These are phyloP conservation scores for Stenchaetothrips biformis DNA, from an alignment of 2,888 invertebrate genomes.

Conservation along the genomic window DNA sequence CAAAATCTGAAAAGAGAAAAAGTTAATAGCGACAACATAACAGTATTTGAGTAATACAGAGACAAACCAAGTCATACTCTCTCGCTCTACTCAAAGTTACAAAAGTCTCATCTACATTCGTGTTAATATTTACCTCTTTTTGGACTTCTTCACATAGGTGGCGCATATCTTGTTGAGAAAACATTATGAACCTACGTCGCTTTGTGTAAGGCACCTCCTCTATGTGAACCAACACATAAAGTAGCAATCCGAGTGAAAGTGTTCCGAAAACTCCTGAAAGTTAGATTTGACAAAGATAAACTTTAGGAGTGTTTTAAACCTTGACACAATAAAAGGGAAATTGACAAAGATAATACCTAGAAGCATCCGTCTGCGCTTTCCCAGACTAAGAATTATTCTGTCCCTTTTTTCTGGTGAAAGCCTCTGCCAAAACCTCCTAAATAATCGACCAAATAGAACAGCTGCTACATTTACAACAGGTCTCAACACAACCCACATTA, in stretches of 20 bases:
- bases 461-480: slow-evolving; percentile 28
- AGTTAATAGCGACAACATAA: slow-evolving; percentile 19
- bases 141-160: slow-evolving; percentile 39
- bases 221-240: slow-evolving; percentile 42
- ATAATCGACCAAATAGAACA: slow-evolving; percentile 20
- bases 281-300: not conserved
- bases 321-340: not conserved
- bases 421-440: slow-evolving; percentile 27
- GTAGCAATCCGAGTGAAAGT: not conserved
- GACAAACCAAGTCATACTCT: too few species aligned
- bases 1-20: not conserved
- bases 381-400: not conserved
- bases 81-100: too few species aligned
- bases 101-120: slow-evolving; percentile 42
- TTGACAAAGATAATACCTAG: not conserved
- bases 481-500: slow-evolving; percentile 13
- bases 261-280: not conserved
- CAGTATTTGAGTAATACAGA: slow-evolving; percentile 41
- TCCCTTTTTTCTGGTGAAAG: slow-evolving; percentile 26
- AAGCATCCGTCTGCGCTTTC: not conserved
- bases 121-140: slow-evolving; percentile 46
- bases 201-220: slow-evolving; percentile 51
- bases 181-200: slow-evolving; percentile 50
- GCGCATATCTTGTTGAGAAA: slow-evolving; percentile 37
- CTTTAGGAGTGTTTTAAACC: not conserved